Evolutionary conservation across 2,113 vertebrate species (phyloP), one percentile per base, ranked within the genome.

Genomic region (Stigmatopora nigra): DNA sequence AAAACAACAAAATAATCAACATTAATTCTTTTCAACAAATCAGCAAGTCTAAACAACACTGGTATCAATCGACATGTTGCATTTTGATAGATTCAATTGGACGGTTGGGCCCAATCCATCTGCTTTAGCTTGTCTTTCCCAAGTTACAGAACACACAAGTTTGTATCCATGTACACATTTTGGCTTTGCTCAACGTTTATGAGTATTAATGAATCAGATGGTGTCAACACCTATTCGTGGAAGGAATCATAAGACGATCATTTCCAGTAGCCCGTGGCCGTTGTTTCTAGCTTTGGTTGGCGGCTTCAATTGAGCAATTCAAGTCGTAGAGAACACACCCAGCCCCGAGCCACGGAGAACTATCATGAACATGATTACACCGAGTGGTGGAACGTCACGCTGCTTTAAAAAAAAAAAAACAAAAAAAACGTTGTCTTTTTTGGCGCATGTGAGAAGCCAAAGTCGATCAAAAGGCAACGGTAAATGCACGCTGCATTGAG

Each of bases 221-320:
- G 60, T 5, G 75, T 76, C 67, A 71, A 38, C 77, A 67, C 70
- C 65, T 81, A 77, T 82, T 77, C 75, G 61, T 67, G 56, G 67
- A 75, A 36, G 22, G 67, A 77, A 78, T 86, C 80, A 86, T 65
- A 70, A 63, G 84, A 72, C 75, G 57, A 72, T 69, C 84, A 80
- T 73, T 77, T 71, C 62, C 6, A 49, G 36, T 72, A 63, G 31
- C 80, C 66, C 64, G 55, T 71, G 52, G 73, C 70, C 51, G 41
- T 69, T 70, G 64, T 47, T 31, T 63, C 5, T 45, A 19, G 25
- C 41, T 61, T 47, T n/a, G 44, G 13, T 13, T 53, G 0, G 15
- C 19, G 7, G 10, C 44, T 61, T 68, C 47, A 63, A 80, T 67
- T 4, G 51, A 41, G 44, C 19, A 55, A 62, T 58, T 73, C 19